Evolutionary conservation across 2,113 vertebrate genomes (phyloP).

Genomic region (Donacobius atricapilla): DNA sequence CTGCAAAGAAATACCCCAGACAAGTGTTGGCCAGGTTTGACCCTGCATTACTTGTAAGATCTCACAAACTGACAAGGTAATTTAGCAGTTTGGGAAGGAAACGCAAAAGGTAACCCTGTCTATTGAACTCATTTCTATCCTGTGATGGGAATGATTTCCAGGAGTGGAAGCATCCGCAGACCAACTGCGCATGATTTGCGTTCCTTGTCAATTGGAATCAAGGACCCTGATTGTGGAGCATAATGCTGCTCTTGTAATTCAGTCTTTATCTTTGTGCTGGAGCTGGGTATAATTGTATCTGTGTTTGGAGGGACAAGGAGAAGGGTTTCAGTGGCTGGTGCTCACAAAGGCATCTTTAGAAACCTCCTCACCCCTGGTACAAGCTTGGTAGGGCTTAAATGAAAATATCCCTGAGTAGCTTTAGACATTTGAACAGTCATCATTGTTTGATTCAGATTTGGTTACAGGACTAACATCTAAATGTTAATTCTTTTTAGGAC

Average conservation of each 20-base stretch:
- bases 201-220: not conserved
- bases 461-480: slow-evolving; percentile 51
- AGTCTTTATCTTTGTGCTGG: slow-evolving; percentile 39
- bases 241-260: slow-evolving; percentile 52
- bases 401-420: slow-evolving; percentile 45
- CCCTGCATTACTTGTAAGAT: not conserved
- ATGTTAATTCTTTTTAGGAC: slow-evolving; percentile 43
- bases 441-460: slow-evolving; percentile 37
- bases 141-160: not conserved
- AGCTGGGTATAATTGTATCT: slow-evolving; percentile 56
- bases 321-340: slow-evolving; percentile 35
- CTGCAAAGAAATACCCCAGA: not conserved
- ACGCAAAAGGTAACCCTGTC: not conserved
- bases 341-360: slow-evolving; percentile 63
- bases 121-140: not conserved
- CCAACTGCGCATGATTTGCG: not conserved
- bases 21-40: not conserved
- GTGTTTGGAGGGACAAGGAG: slow-evolving; percentile 44
- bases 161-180: not conserved
- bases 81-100: not conserved
- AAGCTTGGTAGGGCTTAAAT: slow-evolving; percentile 42
- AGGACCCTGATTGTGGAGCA: slow-evolving; percentile 28
- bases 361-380: slow-evolving; percentile 28
- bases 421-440: slow-evolving; percentile 31
- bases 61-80: not conserved